Percentiles rank a stretch among this genome's conserved stretches.
Evolutionary conservation across 2,888 invertebrate species (phyloP).

Genomic region (Habroteleia sp.): DNA sequence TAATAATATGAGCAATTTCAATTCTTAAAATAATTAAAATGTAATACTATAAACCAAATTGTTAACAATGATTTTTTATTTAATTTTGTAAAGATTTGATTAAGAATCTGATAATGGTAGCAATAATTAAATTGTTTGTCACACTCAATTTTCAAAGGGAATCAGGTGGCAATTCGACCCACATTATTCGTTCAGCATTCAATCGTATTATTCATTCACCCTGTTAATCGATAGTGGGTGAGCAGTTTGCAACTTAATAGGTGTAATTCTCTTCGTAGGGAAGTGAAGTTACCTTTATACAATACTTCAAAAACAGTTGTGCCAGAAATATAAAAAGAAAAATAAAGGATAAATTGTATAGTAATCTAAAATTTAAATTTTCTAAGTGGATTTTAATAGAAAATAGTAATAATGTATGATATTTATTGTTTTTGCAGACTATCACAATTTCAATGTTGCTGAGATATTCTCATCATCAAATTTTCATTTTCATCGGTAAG

Average conservation of each 20-base stretch:
- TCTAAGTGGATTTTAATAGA: too few species aligned
- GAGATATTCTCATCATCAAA: conserved; percentile 99
- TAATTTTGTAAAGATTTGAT: conserved; percentile 31
- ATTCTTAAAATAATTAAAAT: too few species aligned
- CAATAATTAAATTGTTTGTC: conserved; percentile 67
- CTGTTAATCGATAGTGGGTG: conserved; percentile 65
- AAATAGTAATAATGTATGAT: too few species aligned
- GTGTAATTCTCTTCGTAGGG: conserved; percentile 46
- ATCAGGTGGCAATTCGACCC: conserved; percentile 76
- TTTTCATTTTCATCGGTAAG: conserved; percentile 99
- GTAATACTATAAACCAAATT: too few species aligned
- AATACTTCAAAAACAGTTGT: conserved; percentile 27
- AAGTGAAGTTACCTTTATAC: conserved; percentile 38
- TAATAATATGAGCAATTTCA: too few species aligned
- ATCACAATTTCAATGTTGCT: conserved; percentile 98
- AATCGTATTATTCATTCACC: conserved; percentile 75
- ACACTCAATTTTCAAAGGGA: conserved; percentile 73
- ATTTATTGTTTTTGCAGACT: conserved; percentile 89
- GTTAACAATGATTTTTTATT: too few species aligned
- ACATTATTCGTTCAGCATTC: conserved; percentile 72
- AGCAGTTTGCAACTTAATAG: conserved; percentile 69
- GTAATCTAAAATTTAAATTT: too few species aligned
- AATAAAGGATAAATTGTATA: too few species aligned
- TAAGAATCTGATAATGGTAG: conserved; percentile 41
- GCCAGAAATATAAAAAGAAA: too few species aligned